Percentiles rank a stretch among this genome's conserved stretches.
Evolutionary conservation across 2,113 vertebrate species (phyloP).

Genomic region (Leucopsar rothschildi): DNA sequence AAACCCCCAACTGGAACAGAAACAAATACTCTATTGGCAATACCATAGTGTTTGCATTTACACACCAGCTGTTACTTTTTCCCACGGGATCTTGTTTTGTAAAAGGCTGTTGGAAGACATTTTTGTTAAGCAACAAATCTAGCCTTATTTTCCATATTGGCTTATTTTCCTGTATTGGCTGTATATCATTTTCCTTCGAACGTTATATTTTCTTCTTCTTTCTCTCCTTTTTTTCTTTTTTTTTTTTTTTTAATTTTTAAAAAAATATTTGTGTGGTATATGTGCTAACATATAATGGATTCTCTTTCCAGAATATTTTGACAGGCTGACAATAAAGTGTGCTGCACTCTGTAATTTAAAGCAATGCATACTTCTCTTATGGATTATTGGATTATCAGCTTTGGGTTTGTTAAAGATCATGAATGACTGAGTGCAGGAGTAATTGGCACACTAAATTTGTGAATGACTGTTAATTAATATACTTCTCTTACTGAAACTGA

Average conservation of each 20-base stretch:
- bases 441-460: neutral
- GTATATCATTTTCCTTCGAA: neutral
- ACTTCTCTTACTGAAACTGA: neutral
- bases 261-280: neutral
- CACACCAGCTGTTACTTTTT: slow-evolving; percentile 17
- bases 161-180: neutral
- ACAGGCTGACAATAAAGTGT: neutral
- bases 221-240: neutral
- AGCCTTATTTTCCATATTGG: neutral
- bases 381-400: slow-evolving; percentile 33
- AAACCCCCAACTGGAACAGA: slow-evolving; percentile 23
- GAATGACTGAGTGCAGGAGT: neutral
- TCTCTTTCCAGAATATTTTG: neutral
- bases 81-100: slow-evolving; percentile 5
- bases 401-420: neutral
- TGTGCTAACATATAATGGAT: neutral
- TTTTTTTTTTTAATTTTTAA: neutral
- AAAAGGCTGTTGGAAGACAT: neutral
- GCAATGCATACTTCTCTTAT: neutral
- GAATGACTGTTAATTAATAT: slow-evolving; percentile 31
- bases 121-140: neutral
- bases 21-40: slow-evolving; percentile 44
- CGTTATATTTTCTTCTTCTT: neutral
- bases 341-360: neutral
- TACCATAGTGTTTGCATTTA: slow-evolving; percentile 10